Evolutionary conservation across 2,113 vertebrate species (phyloP), one percentile per base, ranked within the genome.

Genomic region (Artemisiospiza belli): DNA sequence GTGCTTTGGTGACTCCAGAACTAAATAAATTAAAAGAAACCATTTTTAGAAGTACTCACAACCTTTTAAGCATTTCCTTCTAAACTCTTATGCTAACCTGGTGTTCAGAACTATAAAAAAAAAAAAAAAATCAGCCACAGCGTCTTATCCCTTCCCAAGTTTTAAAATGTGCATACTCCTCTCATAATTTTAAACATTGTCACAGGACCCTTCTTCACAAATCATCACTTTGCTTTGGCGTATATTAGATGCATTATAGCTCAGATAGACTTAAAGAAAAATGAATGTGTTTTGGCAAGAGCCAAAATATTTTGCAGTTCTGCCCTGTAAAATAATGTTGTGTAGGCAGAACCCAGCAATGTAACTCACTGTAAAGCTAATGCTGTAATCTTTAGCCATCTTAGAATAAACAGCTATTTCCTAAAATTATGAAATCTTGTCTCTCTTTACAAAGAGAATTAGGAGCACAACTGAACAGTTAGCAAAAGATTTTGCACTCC

Each of bases 401-500:
- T 84, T 92, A 86, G 87, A 97, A 97, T 91, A 97, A 97, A 97
- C 83, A 96, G 90, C 80, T 90, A 96, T 96, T 98, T 98, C 97
- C 95, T 93, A 97, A 97, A 98, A 97, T 97, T 87, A 90, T 94
- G 91, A 95, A 85, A 93, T 74, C 93, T 81, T 68, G 1, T 78
- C 76, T 95, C 76, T 95, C 58, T 94, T 93, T 97, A 94, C 92
- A 96, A 96, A 69, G 49, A 94, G 61, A 69, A 73, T 90, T 89
- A 95, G 85, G 84, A 97, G 85, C 73, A 95, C 79, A 87, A 91
- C 52, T 23, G 44, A 83, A 82, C 31, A 58, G 43, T 57, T 70
- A 85, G 57, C 49, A 72, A 79, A 63, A 67, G 43, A 35, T 52
- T 68, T 47, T 13, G 11, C 55, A 55, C 54, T 69, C 33, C 43